Percentiles rank a stretch among this genome's conserved stretches.
Evolutionary conservation across 2,888 invertebrate genomes (phyloP).

Genomic region (Drosophila eohydei): DNA sequence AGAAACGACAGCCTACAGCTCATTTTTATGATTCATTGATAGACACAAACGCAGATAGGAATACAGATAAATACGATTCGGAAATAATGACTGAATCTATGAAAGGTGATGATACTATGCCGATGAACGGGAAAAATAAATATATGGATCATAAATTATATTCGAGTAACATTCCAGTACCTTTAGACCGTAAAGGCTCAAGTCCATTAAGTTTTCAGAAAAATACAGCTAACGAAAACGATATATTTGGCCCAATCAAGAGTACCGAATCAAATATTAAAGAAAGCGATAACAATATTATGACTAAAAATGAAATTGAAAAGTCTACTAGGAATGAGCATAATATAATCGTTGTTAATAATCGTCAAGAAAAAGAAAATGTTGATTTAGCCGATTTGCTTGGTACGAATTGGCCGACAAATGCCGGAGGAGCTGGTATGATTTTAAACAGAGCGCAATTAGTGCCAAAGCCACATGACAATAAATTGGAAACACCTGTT

Average conservation of each 20-base stretch:
- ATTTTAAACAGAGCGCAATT: slow-evolving; percentile 74
- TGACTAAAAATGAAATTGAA: slow-evolving; percentile 80
- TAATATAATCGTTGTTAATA: slow-evolving; percentile 79
- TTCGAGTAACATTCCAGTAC: slow-evolving; percentile 1
- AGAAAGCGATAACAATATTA: slow-evolving; percentile 81
- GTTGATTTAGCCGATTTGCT: slow-evolving; percentile 82
- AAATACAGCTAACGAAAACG: slow-evolving; percentile 16
- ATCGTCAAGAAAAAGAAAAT: slow-evolving; percentile 66
- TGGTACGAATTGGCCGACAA: slow-evolving; percentile 82
- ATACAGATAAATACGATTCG: not conserved
- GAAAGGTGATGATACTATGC: slow-evolving; percentile 11
- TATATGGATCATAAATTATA: slow-evolving; percentile 17
- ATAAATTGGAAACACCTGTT: slow-evolving; percentile 33
- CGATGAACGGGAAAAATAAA: slow-evolving; percentile 2
- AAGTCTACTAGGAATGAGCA: slow-evolving; percentile 79
- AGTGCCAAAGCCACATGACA: slow-evolving; percentile 25
- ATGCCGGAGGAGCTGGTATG: slow-evolving; percentile 81
- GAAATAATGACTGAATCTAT: slow-evolving; percentile 17
- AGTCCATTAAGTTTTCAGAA: not conserved
- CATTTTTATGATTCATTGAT: slow-evolving; percentile 56
- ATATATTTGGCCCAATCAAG: slow-evolving; percentile 5
- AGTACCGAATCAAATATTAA: slow-evolving; percentile 61
- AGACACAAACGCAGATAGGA: not conserved
- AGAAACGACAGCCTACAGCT: slow-evolving; percentile 40
- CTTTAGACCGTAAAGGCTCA: slow-evolving; percentile 8